Base-by-base conservation (phyloP, 2,113 vertebrate species). In the Austrofundulus limnaeus region DNA sequence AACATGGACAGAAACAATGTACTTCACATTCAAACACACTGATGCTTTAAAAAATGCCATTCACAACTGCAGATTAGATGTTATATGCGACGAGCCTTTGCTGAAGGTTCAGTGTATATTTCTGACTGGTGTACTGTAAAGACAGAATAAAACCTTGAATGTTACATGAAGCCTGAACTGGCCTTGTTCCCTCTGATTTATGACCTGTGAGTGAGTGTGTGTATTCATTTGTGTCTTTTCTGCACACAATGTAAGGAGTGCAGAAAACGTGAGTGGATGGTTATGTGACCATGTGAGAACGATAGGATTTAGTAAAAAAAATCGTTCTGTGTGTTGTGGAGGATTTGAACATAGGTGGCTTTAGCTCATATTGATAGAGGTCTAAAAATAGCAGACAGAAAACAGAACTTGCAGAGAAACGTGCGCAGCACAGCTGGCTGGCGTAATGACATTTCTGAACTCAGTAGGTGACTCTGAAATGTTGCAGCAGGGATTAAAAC, bases 141-240 rank as follows among this genome's bases (percentile, higher is more conserved):
- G 87, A 88, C 81, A 90, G 87, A 91, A 92, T 90, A 88, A 92
- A 90, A 92, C 87, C 87, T 88, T 92, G 90, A 92, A 92, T 91
- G 90, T 90, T 90, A 84, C 78, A 80, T 82, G 39, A 79, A 66
- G 72, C 81, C 67, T 70, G 71, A 78, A 73, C 37, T 53, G 49
- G 75, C 54, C 64, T 73, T n/a, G 12, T 57, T 51, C 43, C 65
- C 76, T 37, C 31, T 76, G 55, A 81, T 88, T 86, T 80, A 71
- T 85, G 67, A 75, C 66, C 55, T 43, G 45, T 51, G 59, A 52
- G 49, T 4, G 1, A 42, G 16, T 46, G 38, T 39, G 7, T 43
- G 43, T 24, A 31, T 15, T 54, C 34, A 6, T 4, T 8, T 17
- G 11, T 48, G 19, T 67, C 50, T 63, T 57, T 61, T 13, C 23